A percentile compares a stretch with the other conserved stretches of the same genome.
Evolutionary conservation across 2,888 invertebrate genomes (phyloP).

Genomic region (Endomychus coccineus): DNA sequence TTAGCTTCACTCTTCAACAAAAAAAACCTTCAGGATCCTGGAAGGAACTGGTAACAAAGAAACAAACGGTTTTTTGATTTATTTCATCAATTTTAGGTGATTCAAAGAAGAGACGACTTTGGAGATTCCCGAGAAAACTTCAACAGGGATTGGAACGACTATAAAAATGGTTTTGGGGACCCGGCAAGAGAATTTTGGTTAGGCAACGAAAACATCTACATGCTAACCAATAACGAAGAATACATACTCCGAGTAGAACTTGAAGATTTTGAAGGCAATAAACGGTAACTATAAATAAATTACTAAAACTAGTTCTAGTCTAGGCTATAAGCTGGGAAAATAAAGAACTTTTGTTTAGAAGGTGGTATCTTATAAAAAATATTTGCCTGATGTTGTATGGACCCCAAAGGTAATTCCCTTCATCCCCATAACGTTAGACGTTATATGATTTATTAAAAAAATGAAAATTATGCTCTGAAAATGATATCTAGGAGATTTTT

Average conservation of each 20-base stretch:
- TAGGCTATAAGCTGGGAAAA: background rate
- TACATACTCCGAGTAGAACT: slow-evolving; percentile 80
- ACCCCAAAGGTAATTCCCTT: too few species aligned
- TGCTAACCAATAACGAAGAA: slow-evolving; percentile 87
- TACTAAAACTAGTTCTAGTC: too few species aligned
- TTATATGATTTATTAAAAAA: too few species aligned
- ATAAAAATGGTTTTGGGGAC: slow-evolving; percentile 89
- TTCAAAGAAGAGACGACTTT: slow-evolving; percentile 82
- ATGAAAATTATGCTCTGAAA: too few species aligned
- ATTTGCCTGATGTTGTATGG: too few species aligned
- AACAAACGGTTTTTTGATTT: too few species aligned
- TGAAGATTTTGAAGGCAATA: slow-evolving; percentile 89
- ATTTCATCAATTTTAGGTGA: slow-evolving; percentile 61
- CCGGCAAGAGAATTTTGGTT: slow-evolving; percentile 87
- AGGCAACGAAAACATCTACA: slow-evolving; percentile 88
- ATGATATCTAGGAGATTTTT: too few species aligned
- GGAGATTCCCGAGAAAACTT: slow-evolving; percentile 84
- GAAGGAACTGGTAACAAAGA: too few species aligned
- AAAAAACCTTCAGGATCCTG: too few species aligned
- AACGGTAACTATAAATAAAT: slow-evolving; percentile 64
- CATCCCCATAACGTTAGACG: too few species aligned
- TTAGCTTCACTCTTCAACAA: too few species aligned
- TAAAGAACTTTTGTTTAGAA: background rate
- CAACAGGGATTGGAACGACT: slow-evolving; percentile 87
- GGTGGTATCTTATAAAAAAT: too few species aligned